Conservation (phyloP, 2,888 invertebrate species). For the Platycheirus rosarum region DNA sequence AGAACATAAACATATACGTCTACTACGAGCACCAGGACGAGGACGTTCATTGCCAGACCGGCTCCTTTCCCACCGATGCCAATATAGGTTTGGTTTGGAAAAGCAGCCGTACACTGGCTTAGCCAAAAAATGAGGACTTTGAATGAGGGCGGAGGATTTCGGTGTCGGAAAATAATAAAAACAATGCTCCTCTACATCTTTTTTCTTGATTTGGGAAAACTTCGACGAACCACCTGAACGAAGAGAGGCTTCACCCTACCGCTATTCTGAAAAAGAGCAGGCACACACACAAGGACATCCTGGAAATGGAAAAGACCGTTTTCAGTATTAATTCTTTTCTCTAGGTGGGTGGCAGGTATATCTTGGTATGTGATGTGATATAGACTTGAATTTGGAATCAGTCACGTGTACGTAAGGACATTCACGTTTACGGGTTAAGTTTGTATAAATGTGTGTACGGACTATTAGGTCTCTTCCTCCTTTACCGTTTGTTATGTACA, state of each 20-base stretch:
- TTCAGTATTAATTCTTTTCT: slow-evolving; percentile 48
- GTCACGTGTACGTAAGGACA: slow-evolving; percentile 56
- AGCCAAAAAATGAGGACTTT: neutral
- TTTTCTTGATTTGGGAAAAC: slow-evolving; percentile 45
- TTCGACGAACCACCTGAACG: slow-evolving; percentile 45
- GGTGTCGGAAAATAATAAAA: slow-evolving; percentile 13
- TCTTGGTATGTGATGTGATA: slow-evolving; percentile 8
- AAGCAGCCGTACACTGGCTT: slow-evolving; percentile 1
- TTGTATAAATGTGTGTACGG: slow-evolving; percentile 5
- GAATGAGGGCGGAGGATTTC: slow-evolving; percentile 1
- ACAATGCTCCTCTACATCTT: slow-evolving; percentile 42
- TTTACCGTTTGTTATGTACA: neutral
- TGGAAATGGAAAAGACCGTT: slow-evolving; percentile 32
- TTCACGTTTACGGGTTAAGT: slow-evolving; percentile 36
- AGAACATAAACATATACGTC: slow-evolving; percentile 13
- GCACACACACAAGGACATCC: slow-evolving; percentile 10
- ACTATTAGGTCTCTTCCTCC: neutral
- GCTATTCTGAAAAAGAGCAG: neutral
- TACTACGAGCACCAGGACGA: no score
- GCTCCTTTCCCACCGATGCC: slow-evolving; percentile 10
- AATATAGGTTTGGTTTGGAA: slow-evolving; percentile 24
- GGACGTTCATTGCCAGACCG: slow-evolving; percentile 11
- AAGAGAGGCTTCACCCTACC: slow-evolving; percentile 4
- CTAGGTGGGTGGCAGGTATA: neutral
- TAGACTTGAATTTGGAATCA: slow-evolving; percentile 63